Evolutionary conservation across 2,797 vertebrate species (phyloP), one percentile per base, ranked within the genome.

Genomic region (Ctenochaetus hawaiiensis): DNA sequence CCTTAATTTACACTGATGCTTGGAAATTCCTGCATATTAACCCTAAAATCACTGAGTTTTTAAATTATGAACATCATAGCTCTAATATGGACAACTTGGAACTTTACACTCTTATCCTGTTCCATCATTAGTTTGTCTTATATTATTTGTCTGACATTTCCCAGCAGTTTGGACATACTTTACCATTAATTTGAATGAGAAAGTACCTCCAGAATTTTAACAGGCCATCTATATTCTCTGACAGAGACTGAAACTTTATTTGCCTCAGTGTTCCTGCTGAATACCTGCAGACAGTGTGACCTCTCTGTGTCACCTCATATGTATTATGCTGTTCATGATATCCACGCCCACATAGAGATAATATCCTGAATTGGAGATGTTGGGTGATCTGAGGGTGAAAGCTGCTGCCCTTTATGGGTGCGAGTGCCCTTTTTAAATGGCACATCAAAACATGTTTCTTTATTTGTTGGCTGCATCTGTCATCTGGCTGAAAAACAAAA

Each of bases 391-490:
- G 20, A 43, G 22, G 30, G 66, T 5, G 10, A 47, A 75, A 72
- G 52, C 47, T 30, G 5, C 61, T 81, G 81, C 77, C 81, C 63
- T 86, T 87, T 82, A 72, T 60, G 37, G 53, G 54, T 80, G 45
- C 3, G 2, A 66, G 45, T 86, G 83, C 52, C 82, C 86, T 91
- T 89, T 90, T 43, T n/a, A 89, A 89, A 86, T 87, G 83, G 72
- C 78, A 75, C 60, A 78, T 87, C 68, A 76, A 80, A 83, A 64
- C 8, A n/a, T 20, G 53, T 77, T 39, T 64, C 1, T 41, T 58
- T 67, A 58, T 82, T 76, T 58, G 70, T 65, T 39, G 17, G 47
- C 43, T 53, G 12, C 4, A 37, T 65, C 4, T 70, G 22, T 72
- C 51, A 56, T 63, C 49, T 12, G 22, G 22, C 23, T 59, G 18